A percentile compares a stretch with the other conserved stretches of the same genome.
phyloP scores from a whole-genome alignment of 2,797 vertebrate genomes.

The Semotilus atromaculatus region DNA sequence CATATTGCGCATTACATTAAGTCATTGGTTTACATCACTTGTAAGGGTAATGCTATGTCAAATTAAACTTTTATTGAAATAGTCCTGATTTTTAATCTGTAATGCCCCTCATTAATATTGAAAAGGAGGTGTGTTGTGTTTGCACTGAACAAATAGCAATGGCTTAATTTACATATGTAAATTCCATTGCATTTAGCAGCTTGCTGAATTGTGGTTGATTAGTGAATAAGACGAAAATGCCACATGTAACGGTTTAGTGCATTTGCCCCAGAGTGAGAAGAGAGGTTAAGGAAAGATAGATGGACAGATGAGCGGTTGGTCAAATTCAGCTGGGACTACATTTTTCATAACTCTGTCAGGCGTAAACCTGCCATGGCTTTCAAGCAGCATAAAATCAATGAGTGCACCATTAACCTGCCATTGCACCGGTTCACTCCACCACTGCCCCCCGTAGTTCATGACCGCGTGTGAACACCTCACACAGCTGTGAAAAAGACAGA shows the following conservation, averaged over 20 bases:
- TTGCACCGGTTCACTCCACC: conserved; percentile 22
- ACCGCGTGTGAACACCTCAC: not conserved
- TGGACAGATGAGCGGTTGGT: conserved; percentile 58
- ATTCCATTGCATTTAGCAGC: not conserved
- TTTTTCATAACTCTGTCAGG: conserved; percentile 74
- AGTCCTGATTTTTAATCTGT: not conserved
- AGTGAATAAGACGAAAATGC: not conserved
- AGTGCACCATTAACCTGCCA: conserved; percentile 59
- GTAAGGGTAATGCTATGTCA: not conserved
- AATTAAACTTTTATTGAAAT: not conserved
- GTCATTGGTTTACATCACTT: not conserved
- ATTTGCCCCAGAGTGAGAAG: not conserved
- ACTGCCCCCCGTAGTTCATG: not conserved
- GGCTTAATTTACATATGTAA: not conserved
- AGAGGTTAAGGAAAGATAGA: conserved; percentile 28
- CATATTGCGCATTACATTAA: not conserved
- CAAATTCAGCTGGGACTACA: conserved; percentile 72
- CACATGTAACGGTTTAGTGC: not conserved
- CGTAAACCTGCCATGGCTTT: conserved; percentile 72
- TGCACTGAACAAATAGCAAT: not conserved
- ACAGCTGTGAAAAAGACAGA: not conserved
- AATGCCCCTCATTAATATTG: not conserved
- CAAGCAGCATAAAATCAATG: conserved; percentile 77
- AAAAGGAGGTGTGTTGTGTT: not conserved
- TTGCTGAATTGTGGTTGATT: not conserved